Evolutionary conservation across 2,888 invertebrate species (phyloP), one percentile per base, ranked within the genome.

Genomic region (Limenitis camilla): DNA sequence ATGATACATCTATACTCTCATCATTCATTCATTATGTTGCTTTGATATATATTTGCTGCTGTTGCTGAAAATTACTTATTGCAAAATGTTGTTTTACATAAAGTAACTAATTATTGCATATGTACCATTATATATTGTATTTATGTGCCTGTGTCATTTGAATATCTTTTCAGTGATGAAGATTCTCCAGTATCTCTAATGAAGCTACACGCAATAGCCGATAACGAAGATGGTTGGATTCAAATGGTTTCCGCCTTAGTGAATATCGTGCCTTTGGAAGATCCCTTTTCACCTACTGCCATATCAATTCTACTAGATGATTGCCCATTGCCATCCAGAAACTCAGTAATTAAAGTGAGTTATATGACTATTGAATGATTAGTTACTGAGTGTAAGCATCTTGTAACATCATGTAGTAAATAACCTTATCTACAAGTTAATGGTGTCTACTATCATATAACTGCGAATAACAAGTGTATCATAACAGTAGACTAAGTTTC

Each of bases 171-270:
- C 72, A 96, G 96, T 88, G 95, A 95, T 64, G 94, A 95, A 71
- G 96, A 96, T 65, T 94, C 96, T 4, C 96, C 97, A 0, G 90
- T 91, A 50, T 93, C 96, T 0, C 92, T 97, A 90, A 83, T 94
- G 56, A 92, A 92, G 67, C 85, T 97, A 35, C 94, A 96, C 71
- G 89, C 91, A 57, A 94, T 97, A 56, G 96, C 97, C 38, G 96
- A 97, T 61, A 93, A 93, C 65, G 96, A 96, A 67, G 94, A 94
- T 53, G 97, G 97, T 1, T 98, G 97, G 96, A 91, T 96, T 56
- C 92, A 94, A 74, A 93, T 97, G 35, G 92, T 96, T 0, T 90
- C 91, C 55, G 94, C 95, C 0, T 91, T 96, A 89, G 91, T 96
- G 38, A 91, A 92, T 64, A 91, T 93, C 19, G 94, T 96, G 58